Evolutionary conservation across 1,140 invertebrate genomes (phyloP).

Genomic region (Brachionus manjavacas): DNA sequence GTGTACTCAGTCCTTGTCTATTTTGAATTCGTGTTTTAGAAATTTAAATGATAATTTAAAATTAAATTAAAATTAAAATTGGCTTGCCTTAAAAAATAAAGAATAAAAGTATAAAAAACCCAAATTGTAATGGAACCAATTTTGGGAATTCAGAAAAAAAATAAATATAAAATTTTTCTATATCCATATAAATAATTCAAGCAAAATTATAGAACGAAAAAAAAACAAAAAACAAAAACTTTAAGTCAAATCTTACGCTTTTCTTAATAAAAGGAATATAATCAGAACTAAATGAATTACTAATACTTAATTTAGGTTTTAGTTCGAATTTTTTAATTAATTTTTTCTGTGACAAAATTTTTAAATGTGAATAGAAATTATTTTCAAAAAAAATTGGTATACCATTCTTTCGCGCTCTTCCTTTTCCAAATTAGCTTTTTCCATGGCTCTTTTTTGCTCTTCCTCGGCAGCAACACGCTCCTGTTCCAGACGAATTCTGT

Average conservation of each 20-base stretch:
- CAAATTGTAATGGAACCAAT: neutral
- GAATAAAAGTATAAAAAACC: neutral
- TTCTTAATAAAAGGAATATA: neutral
- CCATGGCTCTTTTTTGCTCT: constrained; percentile 7
- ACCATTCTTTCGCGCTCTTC: constrained; percentile 40
- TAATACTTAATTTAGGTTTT: constrained; percentile 22
- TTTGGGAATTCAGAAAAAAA: neutral
- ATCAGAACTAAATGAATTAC: neutral
- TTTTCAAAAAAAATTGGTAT: neutral
- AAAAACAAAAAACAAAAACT: neutral
- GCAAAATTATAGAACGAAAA: neutral
- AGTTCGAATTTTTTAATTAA: neutral
- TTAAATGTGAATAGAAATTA: neutral
- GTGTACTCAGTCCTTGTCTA: no score
- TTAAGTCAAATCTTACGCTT: neutral
- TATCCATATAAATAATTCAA: neutral
- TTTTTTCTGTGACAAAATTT: constrained; percentile 4
- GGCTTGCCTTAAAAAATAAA: no score
- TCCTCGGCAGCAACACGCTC: constrained; percentile 32
- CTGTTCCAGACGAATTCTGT: constrained; percentile 2
- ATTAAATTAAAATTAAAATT: no score
- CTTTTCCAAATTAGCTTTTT: constrained; percentile 29
- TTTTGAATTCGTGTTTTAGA: no score
- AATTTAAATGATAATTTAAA: no score
- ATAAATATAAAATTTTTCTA: neutral